Evolutionary conservation across 2,113 vertebrate genomes (phyloP).

Genomic region (Petrocephalus microphthalmus): DNA sequence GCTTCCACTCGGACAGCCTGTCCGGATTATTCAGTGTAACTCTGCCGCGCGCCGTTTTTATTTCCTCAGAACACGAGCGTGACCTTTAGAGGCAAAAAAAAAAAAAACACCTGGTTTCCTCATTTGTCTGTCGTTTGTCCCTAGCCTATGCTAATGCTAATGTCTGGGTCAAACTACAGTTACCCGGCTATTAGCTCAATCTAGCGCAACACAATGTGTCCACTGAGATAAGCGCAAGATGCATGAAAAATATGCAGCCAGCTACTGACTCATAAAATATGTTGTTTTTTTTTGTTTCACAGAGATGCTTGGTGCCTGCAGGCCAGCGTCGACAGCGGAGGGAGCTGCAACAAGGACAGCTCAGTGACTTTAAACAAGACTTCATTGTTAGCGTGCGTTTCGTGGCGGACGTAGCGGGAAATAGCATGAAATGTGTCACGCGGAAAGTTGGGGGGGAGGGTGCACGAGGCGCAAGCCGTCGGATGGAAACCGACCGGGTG

Average conservation of each 20-base stretch:
- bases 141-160: neutral
- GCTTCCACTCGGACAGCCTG: neutral
- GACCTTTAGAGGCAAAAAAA: neutral
- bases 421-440: slow-evolving; percentile 2
- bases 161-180: neutral
- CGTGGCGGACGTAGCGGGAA: neutral
- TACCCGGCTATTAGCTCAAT: neutral
- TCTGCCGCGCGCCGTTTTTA: neutral
- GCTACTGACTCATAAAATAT: slow-evolving; percentile 12
- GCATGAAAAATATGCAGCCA: neutral
- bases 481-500: neutral
- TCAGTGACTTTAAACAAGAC: slow-evolving; percentile 7
- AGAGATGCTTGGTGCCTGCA: neutral
- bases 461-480: neutral
- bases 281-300: neutral
- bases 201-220: neutral
- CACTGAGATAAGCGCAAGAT: neutral
- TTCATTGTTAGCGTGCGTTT: neutral
- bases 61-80: neutral
- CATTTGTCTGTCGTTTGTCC: neutral
- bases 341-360: slow-evolving; percentile 3
- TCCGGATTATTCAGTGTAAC: neutral
- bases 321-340: no score
- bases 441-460: neutral
- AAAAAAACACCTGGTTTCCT: neutral